Base-by-base conservation (phyloP, 2,113 vertebrate genomes). In the Tragelaphus scriptus region DNA sequence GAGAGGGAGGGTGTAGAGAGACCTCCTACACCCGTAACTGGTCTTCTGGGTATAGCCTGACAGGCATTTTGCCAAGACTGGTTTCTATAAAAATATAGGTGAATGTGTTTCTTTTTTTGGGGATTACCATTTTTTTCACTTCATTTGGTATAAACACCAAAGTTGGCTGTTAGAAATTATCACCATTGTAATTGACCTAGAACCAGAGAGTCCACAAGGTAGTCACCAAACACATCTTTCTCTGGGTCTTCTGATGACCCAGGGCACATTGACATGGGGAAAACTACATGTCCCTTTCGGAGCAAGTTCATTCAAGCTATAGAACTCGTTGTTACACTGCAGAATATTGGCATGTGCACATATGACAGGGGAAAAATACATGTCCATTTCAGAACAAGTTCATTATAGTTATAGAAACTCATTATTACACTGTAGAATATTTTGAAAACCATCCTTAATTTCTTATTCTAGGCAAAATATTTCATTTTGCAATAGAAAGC, bases 361-460 rank as follows among this genome's bases (percentile, higher is more conserved):
- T 44, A 77, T 21, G 58, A 14, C 5, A 1, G 7, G 51, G 15
- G 0, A 87, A 61, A 79, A 44, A 63, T 30, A 7, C 59, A 14
- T 0, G 0, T 25, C 19, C 3, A 26, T 32, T 12, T 63, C 32
- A 61, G 28, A 84, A 53, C 47, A 71, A 30, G 49, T 61, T 87
- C 47, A 15, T 25, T 19, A 8, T 7, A 44, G 28, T 36, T 44
- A 6, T 65, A 49, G 36, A 53, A 81, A 44, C 21, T 8, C 58
- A 0, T 61, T 23, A 7, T 82, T 84, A 16, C 58, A 30, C 44
- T 32, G 1, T 79, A 49, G 85, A 86, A 47, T 89, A 49, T 71
- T 79, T 68, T 95, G 82, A 87, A 96, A 80, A 71, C 26, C 15
- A 61, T 82, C 13, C 68, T 86, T 91, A 87, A 65, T 87, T 90